phyloP scores from a whole-genome alignment of 1,140 invertebrate species.

The Anastrepha obliqua region DNA sequence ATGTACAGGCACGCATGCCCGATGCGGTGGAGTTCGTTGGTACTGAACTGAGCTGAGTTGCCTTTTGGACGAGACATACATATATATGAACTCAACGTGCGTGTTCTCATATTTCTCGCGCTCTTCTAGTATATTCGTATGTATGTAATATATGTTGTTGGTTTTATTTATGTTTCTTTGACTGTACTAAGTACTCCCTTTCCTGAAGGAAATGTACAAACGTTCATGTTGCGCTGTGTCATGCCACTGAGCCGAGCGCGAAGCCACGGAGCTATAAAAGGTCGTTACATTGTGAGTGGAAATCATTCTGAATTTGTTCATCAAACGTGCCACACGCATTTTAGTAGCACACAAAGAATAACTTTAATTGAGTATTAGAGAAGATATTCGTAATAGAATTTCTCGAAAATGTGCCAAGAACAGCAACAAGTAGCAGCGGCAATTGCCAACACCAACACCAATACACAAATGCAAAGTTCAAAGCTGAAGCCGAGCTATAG shows the following conservation, averaged over 20 bases:
- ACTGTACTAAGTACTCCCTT: conserved; percentile 55
- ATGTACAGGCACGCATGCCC: conserved; percentile 44
- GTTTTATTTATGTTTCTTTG: conserved; percentile 54
- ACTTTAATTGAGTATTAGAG: conserved; percentile 1
- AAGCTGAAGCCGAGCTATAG: conserved; percentile 75
- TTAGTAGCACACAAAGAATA: conserved; percentile 55
- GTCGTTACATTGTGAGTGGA: conserved; percentile 60
- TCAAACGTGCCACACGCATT: conserved; percentile 68
- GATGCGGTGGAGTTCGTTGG: neutral
- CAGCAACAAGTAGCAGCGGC: conserved; percentile 56
- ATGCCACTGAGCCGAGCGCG: conserved; percentile 64
- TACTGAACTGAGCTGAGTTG: neutral
- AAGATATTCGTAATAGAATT: neutral
- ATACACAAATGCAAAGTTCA: conserved; percentile 48
- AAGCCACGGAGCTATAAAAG: conserved; percentile 67
- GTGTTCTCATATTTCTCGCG: conserved; percentile 48
- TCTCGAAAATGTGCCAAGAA: conserved; percentile 72
- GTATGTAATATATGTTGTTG: conserved; percentile 9
- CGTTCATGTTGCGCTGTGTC: conserved; percentile 30
- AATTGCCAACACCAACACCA: conserved; percentile 60
- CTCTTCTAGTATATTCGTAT: neutral
- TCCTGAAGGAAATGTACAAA: conserved; percentile 47
- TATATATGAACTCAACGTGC: neutral
- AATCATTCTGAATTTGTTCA: conserved; percentile 73
- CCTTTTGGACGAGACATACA: too few relatives aligned